A percentile compares a stretch with the other conserved stretches of the same genome.
These are phyloP conservation scores for Embiotoca jacksoni DNA, from an alignment of 2,113 vertebrate species.

Conservation along the genomic window DNA sequence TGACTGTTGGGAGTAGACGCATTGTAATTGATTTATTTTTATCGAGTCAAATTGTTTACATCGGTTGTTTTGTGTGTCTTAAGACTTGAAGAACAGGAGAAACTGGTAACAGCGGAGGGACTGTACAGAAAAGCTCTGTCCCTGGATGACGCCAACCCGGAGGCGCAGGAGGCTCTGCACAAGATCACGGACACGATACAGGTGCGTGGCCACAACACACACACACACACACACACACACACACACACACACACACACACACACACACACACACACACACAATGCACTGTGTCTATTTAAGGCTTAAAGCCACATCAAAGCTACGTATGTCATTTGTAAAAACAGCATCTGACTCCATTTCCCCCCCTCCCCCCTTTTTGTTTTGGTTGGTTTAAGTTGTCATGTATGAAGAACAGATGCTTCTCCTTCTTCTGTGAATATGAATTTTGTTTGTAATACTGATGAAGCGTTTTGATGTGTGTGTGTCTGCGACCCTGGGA, in stretches of 20 bases:
- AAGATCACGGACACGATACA: conserved; percentile 94
- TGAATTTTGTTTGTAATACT: conserved; percentile 89
- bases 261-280: not conserved
- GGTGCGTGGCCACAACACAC: conserved; percentile 86
- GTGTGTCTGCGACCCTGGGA: conserved; percentile 90
- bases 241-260: not conserved
- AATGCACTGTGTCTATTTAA: not conserved
- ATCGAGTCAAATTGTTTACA: not conserved
- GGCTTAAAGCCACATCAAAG: not conserved
- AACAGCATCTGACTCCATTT: too few species aligned
- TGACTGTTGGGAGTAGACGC: not conserved
- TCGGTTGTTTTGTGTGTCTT: not conserved
- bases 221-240: not conserved
- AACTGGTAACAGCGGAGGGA: conserved; percentile 93
- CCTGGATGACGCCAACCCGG: conserved; percentile 90
- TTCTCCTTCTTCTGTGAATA: not conserved
- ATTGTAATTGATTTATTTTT: not conserved
- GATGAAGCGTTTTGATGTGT: conserved; percentile 93
- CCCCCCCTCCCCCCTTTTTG: too few species aligned
- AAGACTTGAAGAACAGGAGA: conserved; percentile 96
- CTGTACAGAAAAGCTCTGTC: conserved; percentile 92
- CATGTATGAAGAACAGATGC: too few species aligned
- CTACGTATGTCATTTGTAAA: too few species aligned
- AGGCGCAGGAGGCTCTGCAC: conserved; percentile 91
- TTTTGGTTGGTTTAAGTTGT: too few species aligned